Evolutionary conservation across 2,888 invertebrate species (phyloP), one percentile per base, ranked within the genome.

Genomic region (Lagria hirta): DNA sequence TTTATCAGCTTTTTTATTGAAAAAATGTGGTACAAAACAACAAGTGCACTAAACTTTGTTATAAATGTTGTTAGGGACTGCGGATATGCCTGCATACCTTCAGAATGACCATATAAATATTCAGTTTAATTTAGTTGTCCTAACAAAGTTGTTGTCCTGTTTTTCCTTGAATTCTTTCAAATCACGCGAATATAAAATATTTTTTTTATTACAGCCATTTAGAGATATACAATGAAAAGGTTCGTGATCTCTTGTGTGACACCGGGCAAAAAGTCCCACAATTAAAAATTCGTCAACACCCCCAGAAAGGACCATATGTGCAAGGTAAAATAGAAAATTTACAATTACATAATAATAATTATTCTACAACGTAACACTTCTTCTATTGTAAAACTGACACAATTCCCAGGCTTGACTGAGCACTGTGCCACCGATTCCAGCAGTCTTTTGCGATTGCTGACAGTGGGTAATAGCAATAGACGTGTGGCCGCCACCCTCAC

Each of bases 211-310:
- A 20, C 64, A 80, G 81, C 70, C 81, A 79, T 65, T 70, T 81
- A 58, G 80, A 81, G 66, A 80, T 81, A 54, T 80, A 81, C 68
- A 80, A 81, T 68, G 80, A 81, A 65, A 74, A 82, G 52, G 88
- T 88, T n/a, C 77, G 84, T 53, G 88, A 88, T 68, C 70, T 89
- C 45, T 68, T 88, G 41, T 37, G 49, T 22, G 48, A 52, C 10
- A 41, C 37, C 13, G 8, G 37, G 3, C 22, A 30, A 3, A 22
- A 51, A 28, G 13, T 36, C 69, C 69, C 35, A 6, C 22, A 18
- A 1, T 73, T 88, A n/a, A 81, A 82, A 55, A 82, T 89, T 21
- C 72, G 88, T 40, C 88, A 89, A 69, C 88, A 89, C 72, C 88
- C 88, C 1, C 78, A 79, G 43, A 79, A 76, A 52, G 88, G 88